A percentile compares a stretch with the other conserved stretches of the same genome.
Evolutionary conservation across 2,797 vertebrate species (phyloP).

Genomic region (Sebastes jordani): DNA sequence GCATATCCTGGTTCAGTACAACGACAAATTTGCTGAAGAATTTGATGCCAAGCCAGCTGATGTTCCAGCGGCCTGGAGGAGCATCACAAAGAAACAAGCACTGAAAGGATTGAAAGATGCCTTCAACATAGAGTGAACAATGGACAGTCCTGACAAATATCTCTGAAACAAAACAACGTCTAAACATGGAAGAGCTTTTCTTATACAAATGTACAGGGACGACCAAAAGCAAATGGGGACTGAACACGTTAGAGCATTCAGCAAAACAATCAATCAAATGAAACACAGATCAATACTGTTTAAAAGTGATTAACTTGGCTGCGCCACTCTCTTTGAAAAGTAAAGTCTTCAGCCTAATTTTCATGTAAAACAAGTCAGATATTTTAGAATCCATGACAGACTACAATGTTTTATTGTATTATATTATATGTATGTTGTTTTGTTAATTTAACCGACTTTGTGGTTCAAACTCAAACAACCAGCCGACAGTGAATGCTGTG

Average conservation of each 20-base stretch:
- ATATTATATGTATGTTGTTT: neutral
- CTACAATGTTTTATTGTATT: neutral
- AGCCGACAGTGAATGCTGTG: neutral
- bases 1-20: constrained; percentile 64
- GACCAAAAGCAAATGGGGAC: fast-evolving
- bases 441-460: neutral
- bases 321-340: neutral
- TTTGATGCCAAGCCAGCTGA: constrained; percentile 40
- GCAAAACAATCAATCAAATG: neutral
- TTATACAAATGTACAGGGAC: neutral
- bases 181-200: neutral
- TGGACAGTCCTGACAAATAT: neutral
- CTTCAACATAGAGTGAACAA: constrained; percentile 46
- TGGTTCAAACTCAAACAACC: neutral
- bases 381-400: neutral
- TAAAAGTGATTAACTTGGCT: neutral
- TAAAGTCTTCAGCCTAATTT: neutral
- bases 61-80: constrained; percentile 73
- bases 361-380: neutral
- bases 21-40: constrained; percentile 49
- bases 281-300: neutral
- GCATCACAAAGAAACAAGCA: constrained; percentile 53
- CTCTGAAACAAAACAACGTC: neutral
- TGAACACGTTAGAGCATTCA: neutral
- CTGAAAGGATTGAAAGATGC: constrained; percentile 42